phyloP scores from a whole-genome alignment of 2,888 invertebrate genomes.

The Mimas tiliae region DNA sequence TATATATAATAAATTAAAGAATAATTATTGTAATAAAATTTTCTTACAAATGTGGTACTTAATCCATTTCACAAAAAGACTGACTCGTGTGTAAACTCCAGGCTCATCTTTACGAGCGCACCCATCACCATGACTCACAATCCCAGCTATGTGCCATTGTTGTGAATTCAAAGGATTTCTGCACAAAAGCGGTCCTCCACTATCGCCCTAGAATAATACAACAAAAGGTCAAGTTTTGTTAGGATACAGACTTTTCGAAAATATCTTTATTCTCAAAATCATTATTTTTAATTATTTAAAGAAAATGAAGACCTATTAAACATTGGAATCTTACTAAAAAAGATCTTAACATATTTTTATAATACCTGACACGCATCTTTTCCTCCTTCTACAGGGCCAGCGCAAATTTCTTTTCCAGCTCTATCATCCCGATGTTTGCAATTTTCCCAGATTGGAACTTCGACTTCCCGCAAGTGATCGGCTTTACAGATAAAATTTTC shows the following conservation, averaged over 20 bases:
- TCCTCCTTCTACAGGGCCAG: conserved; percentile 90
- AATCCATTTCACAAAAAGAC: conserved; percentile 91
- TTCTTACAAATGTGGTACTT: conserved; percentile 84
- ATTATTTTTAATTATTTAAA: no score
- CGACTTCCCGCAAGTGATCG: conserved; percentile 92
- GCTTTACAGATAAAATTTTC: conserved; percentile 77
- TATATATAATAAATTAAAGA: no score
- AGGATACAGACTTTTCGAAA: background rate
- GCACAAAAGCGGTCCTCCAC: conserved; percentile 94
- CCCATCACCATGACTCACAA: conserved; percentile 95
- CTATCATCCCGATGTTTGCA: conserved; percentile 88
- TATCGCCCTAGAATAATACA: conserved; percentile 86
- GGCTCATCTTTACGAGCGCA: conserved; percentile 92
- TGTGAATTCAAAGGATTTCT: conserved; percentile 86
- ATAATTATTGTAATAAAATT: background rate
- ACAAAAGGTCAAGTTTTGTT: background rate
- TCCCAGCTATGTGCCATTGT: conserved; percentile 92
- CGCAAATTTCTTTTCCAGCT: conserved; percentile 89
- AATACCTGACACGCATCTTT: conserved; percentile 91
- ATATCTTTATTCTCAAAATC: background rate
- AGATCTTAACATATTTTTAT: background rate
- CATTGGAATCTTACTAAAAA: background rate
- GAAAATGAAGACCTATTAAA: no score
- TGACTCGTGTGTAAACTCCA: conserved; percentile 92
- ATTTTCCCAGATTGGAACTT: conserved; percentile 87